Evolutionary conservation across 2,888 invertebrate genomes (phyloP).

Genomic region (Drosophila birchii): DNA sequence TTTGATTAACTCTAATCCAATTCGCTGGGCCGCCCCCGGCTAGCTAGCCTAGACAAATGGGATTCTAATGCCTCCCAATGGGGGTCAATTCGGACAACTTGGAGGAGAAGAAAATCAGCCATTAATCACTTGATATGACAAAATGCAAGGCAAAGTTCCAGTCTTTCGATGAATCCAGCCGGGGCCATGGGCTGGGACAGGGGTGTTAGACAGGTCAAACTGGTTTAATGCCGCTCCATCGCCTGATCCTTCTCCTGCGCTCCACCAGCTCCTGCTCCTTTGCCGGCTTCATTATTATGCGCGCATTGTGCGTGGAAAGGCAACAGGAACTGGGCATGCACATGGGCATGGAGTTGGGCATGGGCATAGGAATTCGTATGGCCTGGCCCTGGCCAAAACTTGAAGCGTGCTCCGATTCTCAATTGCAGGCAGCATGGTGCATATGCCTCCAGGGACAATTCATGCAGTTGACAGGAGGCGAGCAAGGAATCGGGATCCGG

Average conservation of each 20-base stretch:
- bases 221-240: slow-evolving; percentile 45
- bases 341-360: slow-evolving; percentile 48
- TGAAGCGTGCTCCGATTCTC: slow-evolving; percentile 79
- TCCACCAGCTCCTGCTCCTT: slow-evolving; percentile 17
- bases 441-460: slow-evolving; percentile 77
- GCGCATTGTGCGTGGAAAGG: slow-evolving; percentile 77
- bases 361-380: slow-evolving; percentile 68
- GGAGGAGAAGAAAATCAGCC: slow-evolving; percentile 58
- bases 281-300: slow-evolving; percentile 70
- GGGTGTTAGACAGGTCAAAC: slow-evolving; percentile 45
- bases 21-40: not conserved
- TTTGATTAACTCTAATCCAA: slow-evolving; percentile 29
- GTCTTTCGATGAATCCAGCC: not conserved
- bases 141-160: slow-evolving; percentile 60
- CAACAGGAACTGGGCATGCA: slow-evolving; percentile 68
- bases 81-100: slow-evolving; percentile 27
- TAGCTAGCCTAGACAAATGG: slow-evolving; percentile 56
- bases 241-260: slow-evolving; percentile 33
- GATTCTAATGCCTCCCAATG: slow-evolving; percentile 69
- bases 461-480: slow-evolving; percentile 48
- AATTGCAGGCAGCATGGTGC: slow-evolving; percentile 67
- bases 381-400: slow-evolving; percentile 51
- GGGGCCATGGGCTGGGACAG: not conserved
- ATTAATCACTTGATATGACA: slow-evolving; percentile 73
- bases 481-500: slow-evolving; percentile 2